These are phyloP conservation scores for Poecilia wingei DNA, from an alignment of 2,797 vertebrate genomes.

Conservation along the genomic window DNA sequence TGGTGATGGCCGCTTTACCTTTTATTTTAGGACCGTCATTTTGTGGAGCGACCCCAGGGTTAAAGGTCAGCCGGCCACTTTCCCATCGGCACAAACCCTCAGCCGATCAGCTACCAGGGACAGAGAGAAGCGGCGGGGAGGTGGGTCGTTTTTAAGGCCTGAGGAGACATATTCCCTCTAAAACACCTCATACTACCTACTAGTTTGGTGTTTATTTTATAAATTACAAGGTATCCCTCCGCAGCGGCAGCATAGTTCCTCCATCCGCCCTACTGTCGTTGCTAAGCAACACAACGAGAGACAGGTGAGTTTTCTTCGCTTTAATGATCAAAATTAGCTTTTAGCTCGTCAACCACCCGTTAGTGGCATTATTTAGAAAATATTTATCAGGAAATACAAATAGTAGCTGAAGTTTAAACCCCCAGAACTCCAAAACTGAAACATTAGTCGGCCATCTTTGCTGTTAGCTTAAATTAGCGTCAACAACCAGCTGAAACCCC, in stretches of 20 bases:
- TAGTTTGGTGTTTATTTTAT: background rate
- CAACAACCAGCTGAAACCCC: background rate
- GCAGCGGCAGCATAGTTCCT: background rate
- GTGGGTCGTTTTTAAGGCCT: background rate
- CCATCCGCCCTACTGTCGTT: background rate
- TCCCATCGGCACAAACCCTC: constrained; percentile 47
- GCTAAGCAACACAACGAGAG: background rate
- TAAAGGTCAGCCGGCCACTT: constrained; percentile 73
- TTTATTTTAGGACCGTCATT: constrained; percentile 52
- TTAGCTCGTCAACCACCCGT: rapidly evolving
- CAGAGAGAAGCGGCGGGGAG: background rate
- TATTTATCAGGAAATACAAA: background rate
- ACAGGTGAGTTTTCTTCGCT: background rate
- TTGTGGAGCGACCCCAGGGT: constrained; percentile 48
- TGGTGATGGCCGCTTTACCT: background rate
- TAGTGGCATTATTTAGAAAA: rapidly evolving
- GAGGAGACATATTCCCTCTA: background rate
- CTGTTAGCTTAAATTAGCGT: constrained; percentile 1
- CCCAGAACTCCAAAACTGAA: background rate
- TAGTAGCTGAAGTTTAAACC: background rate
- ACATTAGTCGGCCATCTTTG: background rate
- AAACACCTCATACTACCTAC: background rate
- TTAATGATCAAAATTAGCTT: background rate
- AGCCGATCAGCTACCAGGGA: background rate
- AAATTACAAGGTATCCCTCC: constrained; percentile 25